Percentiles rank a stretch among this genome's conserved stretches.
phyloP scores from a whole-genome alignment of 2,888 invertebrate species.

The Netelia fuscicornis region DNA sequence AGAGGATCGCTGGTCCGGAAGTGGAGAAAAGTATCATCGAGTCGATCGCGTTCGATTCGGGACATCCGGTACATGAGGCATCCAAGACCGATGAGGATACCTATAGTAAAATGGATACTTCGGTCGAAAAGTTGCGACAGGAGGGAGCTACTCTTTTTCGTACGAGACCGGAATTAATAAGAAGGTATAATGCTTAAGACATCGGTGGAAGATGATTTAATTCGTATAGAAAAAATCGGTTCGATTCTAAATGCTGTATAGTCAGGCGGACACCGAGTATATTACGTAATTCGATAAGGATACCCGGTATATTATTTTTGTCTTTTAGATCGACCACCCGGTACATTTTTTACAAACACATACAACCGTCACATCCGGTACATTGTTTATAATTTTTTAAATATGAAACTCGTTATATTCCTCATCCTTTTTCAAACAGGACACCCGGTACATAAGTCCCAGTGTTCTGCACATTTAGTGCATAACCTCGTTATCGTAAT shows the following conservation, averaged over 20 bases:
- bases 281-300: too few relatives aligned
- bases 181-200: constrained; percentile 74
- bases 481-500: too few relatives aligned
- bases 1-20: constrained; percentile 5
- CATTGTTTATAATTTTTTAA: too few relatives aligned
- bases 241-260: too few relatives aligned
- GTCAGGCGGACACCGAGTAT: too few relatives aligned
- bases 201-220: background rate
- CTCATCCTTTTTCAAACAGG: background rate
- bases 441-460: background rate
- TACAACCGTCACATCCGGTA: too few relatives aligned
- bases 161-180: constrained; percentile 72
- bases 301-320: too few relatives aligned
- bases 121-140: constrained; percentile 67
- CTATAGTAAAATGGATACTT: constrained; percentile 76
- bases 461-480: too few relatives aligned
- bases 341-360: too few relatives aligned
- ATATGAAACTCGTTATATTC: too few relatives aligned
- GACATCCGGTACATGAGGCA: background rate
- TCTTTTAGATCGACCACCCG: too few relatives aligned
- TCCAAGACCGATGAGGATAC: constrained; percentile 55
- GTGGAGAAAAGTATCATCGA: background rate
- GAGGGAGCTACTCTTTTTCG: constrained; percentile 58
- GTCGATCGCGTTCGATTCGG: background rate
- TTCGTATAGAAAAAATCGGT: too few relatives aligned